These are phyloP conservation scores for Brachypalpus laphriformis DNA, from an alignment of 2,888 invertebrate genomes.

Conservation along the genomic window DNA sequence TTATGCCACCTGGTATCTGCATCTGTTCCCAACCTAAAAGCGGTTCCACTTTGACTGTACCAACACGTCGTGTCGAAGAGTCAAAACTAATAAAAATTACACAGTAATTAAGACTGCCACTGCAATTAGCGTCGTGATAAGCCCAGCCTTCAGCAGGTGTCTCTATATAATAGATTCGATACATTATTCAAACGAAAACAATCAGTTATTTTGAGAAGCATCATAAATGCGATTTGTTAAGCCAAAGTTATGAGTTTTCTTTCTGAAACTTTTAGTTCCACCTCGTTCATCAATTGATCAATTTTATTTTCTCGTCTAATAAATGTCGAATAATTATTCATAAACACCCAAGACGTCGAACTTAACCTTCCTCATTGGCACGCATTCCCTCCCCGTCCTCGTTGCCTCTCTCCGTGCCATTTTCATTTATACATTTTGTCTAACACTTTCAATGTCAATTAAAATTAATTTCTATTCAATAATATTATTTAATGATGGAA, in stretches of 20 bases:
- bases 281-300: background rate
- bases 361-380: constrained; percentile 6
- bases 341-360: background rate
- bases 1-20: too few relatives aligned
- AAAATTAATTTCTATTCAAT: constrained; percentile 54
- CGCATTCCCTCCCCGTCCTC: background rate
- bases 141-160: too few relatives aligned
- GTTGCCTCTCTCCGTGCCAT: background rate
- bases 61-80: too few relatives aligned
- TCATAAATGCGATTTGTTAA: too few relatives aligned
- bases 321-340: constrained; percentile 4
- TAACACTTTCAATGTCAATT: constrained; percentile 62
- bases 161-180: too few relatives aligned
- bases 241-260: background rate
- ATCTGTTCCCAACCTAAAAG: too few relatives aligned
- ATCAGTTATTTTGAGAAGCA: too few relatives aligned
- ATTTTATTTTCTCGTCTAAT: background rate
- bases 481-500: constrained; percentile 28
- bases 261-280: background rate
- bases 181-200: too few relatives aligned
- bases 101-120: too few relatives aligned
- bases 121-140: too few relatives aligned
- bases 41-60: too few relatives aligned
- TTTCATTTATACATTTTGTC: background rate
- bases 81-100: too few relatives aligned